Base-by-base conservation (phyloP, 2,797 vertebrate genomes). In the Yasuhikotakia modesta region DNA sequence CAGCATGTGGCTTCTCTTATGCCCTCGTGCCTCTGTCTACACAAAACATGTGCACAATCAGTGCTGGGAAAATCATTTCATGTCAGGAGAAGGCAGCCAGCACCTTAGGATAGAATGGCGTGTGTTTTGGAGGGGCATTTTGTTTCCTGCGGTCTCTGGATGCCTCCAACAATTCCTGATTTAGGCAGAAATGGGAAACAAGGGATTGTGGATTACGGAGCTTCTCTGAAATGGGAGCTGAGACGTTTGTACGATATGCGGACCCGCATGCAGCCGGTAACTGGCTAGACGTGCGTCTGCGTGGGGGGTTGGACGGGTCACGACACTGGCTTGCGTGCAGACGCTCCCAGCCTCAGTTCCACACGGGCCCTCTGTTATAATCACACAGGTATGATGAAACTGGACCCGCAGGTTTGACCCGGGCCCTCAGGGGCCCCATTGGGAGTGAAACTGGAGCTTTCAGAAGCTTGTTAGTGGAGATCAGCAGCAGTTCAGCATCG, bases 221-320 rank as follows among this genome's bases (percentile, higher is more conserved):
- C 82, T 91, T 93, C 89, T 90, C 90, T 90, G 91, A 91, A 94
- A 90, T 89, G 89, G 87, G 91, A 91, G 90, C 35, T 88, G 86
- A 89, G 88, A 89, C 83, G 90, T 88, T 46, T 91, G 88, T 87
- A 86, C 85, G 90, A 82, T 85, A 85, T 88, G 88, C 86, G 86
- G 88, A 76, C 80, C 87, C 80, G 87, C 88, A 86, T 83, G 84
- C 81, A 90, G 84, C 81, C 71, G 55, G 78, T 81, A 79, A 57
- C 3, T 58, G 50, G 50, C 14, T 65, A 10, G 5, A 61, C 64
- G 11, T 57, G 76, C 73, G 27, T 13, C 27, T 11, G 24, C 48
- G 58, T 17, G 48, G 21, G 50, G 69, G 80, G 46, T 75, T 19
- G 55, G 46, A 52, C 16, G 32, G 55, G 55, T 58, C 17, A 39